Evolutionary conservation across 1,140 invertebrate genomes (phyloP).

Genomic region (Diploscapter pachys): DNA sequence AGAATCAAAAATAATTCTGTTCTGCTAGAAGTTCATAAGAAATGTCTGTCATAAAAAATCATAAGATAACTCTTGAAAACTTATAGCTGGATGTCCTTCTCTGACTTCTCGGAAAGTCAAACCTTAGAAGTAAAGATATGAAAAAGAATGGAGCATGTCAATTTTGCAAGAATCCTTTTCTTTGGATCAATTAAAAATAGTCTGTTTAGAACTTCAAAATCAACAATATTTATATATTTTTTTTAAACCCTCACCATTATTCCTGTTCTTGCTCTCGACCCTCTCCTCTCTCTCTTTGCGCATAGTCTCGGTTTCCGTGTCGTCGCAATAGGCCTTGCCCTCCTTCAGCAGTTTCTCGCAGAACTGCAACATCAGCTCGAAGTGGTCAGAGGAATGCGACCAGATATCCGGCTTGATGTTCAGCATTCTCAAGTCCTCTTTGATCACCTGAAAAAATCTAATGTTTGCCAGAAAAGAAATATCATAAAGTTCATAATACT

Average conservation of each 20-base stretch:
- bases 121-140: too few relatives aligned
- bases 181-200: not conserved
- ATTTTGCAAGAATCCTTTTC: too few relatives aligned
- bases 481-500: too few relatives aligned
- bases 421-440: constrained; percentile 86
- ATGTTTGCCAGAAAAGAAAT: constrained; percentile 10
- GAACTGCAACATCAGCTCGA: constrained; percentile 80
- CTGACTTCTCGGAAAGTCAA: too few relatives aligned
- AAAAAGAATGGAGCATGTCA: too few relatives aligned
- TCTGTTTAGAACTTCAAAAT: not conserved
- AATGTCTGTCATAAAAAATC: not conserved
- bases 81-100: not conserved
- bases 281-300: constrained; percentile 87
- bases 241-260: constrained; percentile 71
- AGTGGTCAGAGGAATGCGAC: constrained; percentile 93
- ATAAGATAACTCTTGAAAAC: not conserved
- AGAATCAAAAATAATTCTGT: constrained; percentile 32
- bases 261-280: constrained; percentile 78
- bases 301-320: constrained; percentile 90
- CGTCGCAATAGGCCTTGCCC: constrained; percentile 89
- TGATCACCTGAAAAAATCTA: constrained; percentile 71
- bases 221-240: not conserved
- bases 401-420: constrained; percentile 87
- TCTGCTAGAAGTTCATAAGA: not conserved
- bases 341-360: constrained; percentile 84